These are phyloP conservation scores for Nycticryphes semicollaris DNA, from an alignment of 2,113 vertebrate species.

Conservation along the genomic window DNA sequence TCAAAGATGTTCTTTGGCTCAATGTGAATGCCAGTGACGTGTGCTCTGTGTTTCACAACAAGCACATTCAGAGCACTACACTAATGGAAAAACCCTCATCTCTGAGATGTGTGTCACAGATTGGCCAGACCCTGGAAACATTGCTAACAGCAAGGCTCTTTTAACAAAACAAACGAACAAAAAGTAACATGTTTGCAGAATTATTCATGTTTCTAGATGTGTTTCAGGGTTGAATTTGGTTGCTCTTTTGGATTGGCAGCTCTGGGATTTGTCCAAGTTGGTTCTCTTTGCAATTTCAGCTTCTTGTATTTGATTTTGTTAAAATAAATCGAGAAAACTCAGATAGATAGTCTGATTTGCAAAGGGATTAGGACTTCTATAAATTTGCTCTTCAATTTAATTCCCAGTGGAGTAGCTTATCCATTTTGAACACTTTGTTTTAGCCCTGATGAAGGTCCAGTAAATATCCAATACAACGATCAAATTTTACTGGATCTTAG, in stretches of 20 bases:
- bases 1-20: slow-evolving; percentile 4
- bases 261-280: not conserved
- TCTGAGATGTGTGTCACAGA: not conserved
- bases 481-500: not conserved
- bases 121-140: not conserved
- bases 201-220: not conserved
- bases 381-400: not conserved
- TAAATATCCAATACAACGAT: not conserved
- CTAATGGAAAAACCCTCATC: not conserved
- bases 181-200: not conserved
- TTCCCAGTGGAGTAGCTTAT: not conserved
- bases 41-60: not conserved
- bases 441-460: not conserved
- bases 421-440: not conserved
- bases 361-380: not conserved
- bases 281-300: not conserved
- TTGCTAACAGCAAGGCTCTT: not conserved
- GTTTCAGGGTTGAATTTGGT: not conserved
- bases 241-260: not conserved
- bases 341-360: not conserved
- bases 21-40: not conserved
- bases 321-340: not conserved
- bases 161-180: not conserved
- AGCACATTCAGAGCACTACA: not conserved
- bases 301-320: not conserved